phyloP scores from a whole-genome alignment of 2,888 invertebrate genomes.

The Coecobrya sp. region DNA sequence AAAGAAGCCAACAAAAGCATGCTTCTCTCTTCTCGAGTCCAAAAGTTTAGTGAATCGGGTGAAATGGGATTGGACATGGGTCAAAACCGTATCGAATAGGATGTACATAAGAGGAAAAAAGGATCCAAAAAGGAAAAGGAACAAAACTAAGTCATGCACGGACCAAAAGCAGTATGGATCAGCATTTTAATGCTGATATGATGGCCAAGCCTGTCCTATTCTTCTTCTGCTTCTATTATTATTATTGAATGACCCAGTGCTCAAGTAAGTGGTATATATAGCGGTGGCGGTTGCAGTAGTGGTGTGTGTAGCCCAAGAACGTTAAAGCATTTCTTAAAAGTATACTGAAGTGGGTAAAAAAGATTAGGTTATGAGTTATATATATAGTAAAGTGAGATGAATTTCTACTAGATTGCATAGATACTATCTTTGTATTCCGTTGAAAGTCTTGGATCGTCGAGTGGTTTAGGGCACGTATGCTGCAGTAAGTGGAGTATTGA shows the following conservation, averaged over 20 bases:
- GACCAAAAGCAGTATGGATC: neutral
- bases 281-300: neutral
- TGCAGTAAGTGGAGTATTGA: no score
- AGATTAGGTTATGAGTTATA: no score
- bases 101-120: slow-evolving; percentile 71
- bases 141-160: neutral
- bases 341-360: no score
- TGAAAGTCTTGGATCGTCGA: no score
- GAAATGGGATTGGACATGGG: slow-evolving; percentile 76
- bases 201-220: neutral
- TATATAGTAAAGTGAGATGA: no score
- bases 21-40: neutral
- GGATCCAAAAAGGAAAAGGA: neutral
- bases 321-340: no score
- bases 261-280: neutral
- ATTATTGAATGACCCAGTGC: slow-evolving; percentile 23
- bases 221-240: neutral
- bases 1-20: slow-evolving; percentile 28
- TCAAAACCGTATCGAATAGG: slow-evolving; percentile 74
- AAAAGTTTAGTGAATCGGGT: slow-evolving; percentile 68
- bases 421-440: no score
- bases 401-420: no score
- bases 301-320: no score
- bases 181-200: neutral
- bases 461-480: no score